Percentiles rank a stretch among this genome's conserved stretches.
phyloP scores from a whole-genome alignment of 1,140 invertebrate species.

The Monomorium pharaonis region DNA sequence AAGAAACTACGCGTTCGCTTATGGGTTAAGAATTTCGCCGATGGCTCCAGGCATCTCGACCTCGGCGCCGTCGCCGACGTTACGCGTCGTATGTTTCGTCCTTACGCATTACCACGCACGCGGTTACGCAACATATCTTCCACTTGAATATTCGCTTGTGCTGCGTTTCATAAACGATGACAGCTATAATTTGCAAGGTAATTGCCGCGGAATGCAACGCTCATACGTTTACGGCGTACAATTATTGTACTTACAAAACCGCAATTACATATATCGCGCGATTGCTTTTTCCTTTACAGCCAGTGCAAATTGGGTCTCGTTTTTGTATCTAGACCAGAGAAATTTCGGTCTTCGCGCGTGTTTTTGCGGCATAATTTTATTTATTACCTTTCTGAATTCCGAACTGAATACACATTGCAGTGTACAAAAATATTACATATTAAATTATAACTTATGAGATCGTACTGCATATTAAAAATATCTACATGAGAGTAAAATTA shows the following conservation, averaged over 20 bases:
- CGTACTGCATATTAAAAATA: no score
- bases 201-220: not conserved
- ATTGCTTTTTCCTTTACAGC: not conserved
- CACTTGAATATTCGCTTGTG: not conserved
- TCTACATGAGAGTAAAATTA: no score
- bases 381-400: not conserved
- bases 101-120: not conserved
- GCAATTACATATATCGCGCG: not conserved
- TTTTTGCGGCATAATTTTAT: not conserved
- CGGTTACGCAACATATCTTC: not conserved
- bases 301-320: not conserved
- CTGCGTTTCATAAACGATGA: not conserved
- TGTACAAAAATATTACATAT: no score
- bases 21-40: not conserved
- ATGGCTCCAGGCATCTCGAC: not conserved
- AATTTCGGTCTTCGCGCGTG: not conserved
- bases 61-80: no score
- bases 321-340: not conserved
- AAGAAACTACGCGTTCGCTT: no score
- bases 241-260: not conserved
- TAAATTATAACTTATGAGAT: no score
- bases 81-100: not conserved
- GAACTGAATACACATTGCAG: not conserved
- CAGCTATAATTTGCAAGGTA: not conserved
- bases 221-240: not conserved